Percentiles rank a stretch among this genome's conserved stretches.
Evolutionary conservation across 2,888 invertebrate species (phyloP).

Genomic region (Adelognathus sp.): DNA sequence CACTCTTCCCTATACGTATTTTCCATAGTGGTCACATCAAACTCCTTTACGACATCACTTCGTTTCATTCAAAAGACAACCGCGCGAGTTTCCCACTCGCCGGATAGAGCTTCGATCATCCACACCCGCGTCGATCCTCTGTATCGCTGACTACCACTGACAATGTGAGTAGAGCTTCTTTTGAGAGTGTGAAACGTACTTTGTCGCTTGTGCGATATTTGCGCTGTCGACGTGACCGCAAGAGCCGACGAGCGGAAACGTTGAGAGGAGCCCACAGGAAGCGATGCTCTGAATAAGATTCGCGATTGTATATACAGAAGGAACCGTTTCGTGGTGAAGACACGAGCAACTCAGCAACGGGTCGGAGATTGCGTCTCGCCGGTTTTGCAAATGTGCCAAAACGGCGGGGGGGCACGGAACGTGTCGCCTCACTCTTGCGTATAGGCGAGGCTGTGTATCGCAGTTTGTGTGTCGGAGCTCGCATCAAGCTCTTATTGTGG

Average conservation of each 20-base stretch:
- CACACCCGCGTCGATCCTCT: not conserved
- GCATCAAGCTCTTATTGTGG: constrained; percentile 79
- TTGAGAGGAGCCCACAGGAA: constrained; percentile 52
- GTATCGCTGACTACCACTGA: not conserved
- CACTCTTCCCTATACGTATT: too few species aligned
- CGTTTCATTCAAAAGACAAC: constrained; percentile 4
- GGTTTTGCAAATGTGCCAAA: constrained; percentile 52
- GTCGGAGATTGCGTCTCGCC: constrained; percentile 55
- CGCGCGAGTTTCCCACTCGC: not conserved
- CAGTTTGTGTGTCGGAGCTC: constrained; percentile 43
- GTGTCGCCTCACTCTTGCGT: constrained; percentile 9
- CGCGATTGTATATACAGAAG: constrained; percentile 8
- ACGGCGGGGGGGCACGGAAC: constrained; percentile 50
- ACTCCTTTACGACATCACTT: not conserved
- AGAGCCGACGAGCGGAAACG: constrained; percentile 53
- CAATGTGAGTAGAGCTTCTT: not conserved
- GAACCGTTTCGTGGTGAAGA: constrained; percentile 36
- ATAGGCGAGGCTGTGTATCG: not conserved
- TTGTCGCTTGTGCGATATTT: constrained; percentile 29
- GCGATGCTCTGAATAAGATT: constrained; percentile 55
- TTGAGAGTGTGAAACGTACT: constrained; percentile 23
- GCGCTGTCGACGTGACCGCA: constrained; percentile 6
- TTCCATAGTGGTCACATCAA: too few species aligned
- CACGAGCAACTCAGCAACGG: constrained; percentile 8
- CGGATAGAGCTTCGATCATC: not conserved